A percentile compares a stretch with the other conserved stretches of the same genome.
Evolutionary conservation across 2,888 invertebrate genomes (phyloP).

Genomic region (Ophion slaviceki): DNA sequence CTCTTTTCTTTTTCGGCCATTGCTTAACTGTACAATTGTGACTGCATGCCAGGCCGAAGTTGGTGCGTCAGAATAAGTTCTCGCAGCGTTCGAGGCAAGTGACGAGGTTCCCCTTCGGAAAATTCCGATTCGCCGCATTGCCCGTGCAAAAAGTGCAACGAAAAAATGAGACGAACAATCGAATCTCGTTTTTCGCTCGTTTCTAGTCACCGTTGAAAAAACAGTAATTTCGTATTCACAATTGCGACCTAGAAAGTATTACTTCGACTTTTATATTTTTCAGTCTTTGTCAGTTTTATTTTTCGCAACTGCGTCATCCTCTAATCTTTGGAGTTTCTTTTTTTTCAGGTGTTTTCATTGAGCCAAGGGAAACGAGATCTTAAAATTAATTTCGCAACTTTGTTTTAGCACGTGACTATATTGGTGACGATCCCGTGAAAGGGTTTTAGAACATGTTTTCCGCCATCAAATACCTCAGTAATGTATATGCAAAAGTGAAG

Average conservation of each 20-base stretch:
- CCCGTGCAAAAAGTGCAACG: not conserved
- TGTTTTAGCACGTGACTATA: too few relatives aligned
- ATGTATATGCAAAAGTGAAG: too few relatives aligned
- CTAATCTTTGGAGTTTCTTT: not conserved
- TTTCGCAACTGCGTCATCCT: not conserved
- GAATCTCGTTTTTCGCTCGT: not conserved
- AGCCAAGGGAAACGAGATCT: not conserved
- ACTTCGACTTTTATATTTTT: not conserved
- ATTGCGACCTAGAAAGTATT: not conserved
- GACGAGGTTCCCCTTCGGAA: not conserved
- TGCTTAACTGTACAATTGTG: slow-evolving; percentile 65
- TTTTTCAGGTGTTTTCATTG: not conserved
- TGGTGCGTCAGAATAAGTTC: slow-evolving; percentile 63
- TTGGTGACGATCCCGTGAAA: too few relatives aligned
- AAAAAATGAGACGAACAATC: not conserved
- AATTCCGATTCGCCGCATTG: not conserved
- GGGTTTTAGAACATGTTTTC: too few relatives aligned
- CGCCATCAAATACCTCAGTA: too few relatives aligned
- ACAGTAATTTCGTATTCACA: not conserved
- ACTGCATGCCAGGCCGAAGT: slow-evolving; percentile 56
- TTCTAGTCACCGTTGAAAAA: not conserved
- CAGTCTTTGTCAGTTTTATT: not conserved
- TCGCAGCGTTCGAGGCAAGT: not conserved
- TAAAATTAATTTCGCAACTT: not conserved
- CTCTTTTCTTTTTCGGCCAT: slow-evolving; percentile 40